Percentiles rank a stretch among this genome's conserved stretches.
Evolutionary conservation across 2,113 vertebrate genomes (phyloP).

Genomic region (Taxidea taxus): DNA sequence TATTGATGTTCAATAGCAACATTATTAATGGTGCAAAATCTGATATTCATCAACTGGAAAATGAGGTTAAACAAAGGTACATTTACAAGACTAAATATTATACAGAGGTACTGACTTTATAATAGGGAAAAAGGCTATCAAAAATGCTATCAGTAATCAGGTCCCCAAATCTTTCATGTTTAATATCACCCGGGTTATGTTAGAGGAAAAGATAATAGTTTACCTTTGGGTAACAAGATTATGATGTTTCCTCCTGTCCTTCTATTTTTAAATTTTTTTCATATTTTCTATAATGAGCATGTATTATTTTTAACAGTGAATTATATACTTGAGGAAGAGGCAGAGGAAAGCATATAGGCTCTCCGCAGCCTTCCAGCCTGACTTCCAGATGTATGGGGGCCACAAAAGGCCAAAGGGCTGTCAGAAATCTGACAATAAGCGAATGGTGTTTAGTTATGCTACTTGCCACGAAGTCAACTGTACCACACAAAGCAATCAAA

Average conservation of each 20-base stretch:
- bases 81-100: background rate
- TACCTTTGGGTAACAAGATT: background rate
- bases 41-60: constrained; percentile 21
- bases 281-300: background rate
- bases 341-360: background rate
- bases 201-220: background rate
- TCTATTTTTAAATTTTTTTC: background rate
- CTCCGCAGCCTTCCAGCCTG: background rate
- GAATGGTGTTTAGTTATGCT: background rate
- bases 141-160: background rate
- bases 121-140: background rate
- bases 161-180: background rate
- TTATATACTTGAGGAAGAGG: background rate
- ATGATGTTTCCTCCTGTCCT: background rate
- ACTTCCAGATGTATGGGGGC: background rate
- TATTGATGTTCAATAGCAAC: background rate
- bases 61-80: background rate
- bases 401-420: background rate
- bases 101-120: background rate
- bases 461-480: background rate
- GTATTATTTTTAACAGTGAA: background rate
- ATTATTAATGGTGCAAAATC: background rate
- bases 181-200: background rate
- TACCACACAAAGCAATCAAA: background rate
- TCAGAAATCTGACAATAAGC: background rate